phyloP scores from a whole-genome alignment of 2,797 vertebrate species.

The Moxostoma hubbsi region DNA sequence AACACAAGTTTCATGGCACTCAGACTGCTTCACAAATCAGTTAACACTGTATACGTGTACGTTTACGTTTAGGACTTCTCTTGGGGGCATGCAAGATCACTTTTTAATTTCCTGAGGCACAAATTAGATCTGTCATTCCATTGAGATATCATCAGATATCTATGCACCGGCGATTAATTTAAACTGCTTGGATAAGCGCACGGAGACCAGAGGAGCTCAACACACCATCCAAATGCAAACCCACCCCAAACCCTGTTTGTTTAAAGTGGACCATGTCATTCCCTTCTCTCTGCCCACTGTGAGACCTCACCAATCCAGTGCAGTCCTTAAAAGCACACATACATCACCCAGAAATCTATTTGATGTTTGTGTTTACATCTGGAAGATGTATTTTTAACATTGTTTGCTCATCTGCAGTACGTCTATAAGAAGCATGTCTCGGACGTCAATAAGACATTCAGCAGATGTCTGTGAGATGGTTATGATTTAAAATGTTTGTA shows the following conservation, averaged over 20 bases:
- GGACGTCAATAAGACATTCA: no score
- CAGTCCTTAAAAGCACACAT: conserved; percentile 33
- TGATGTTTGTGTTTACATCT: no score
- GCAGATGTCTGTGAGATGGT: no score
- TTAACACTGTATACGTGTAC: conserved; percentile 9
- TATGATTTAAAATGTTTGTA: no score
- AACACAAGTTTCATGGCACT: not conserved
- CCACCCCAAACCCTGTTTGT: conserved; percentile 13
- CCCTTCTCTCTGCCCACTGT: not conserved
- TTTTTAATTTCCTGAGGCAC: conserved; percentile 54
- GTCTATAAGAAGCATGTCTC: no score
- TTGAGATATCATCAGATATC: conserved; percentile 24
- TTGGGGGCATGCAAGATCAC: conserved; percentile 12
- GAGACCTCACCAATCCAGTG: conserved; percentile 30
- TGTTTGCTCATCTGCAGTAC: no score
- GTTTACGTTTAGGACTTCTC: conserved; percentile 25
- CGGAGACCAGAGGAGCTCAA: not conserved
- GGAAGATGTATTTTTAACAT: no score
- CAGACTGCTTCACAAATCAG: conserved; percentile 11
- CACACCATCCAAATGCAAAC: conserved; percentile 31
- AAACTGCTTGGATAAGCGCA: not conserved
- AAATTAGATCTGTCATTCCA: conserved; percentile 51
- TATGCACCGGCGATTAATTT: conserved; percentile 26
- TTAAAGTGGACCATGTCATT: not conserved
- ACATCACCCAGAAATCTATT: no score